phyloP scores from a whole-genome alignment of 2,888 invertebrate species.

The Zaprionus lineosus region DNA sequence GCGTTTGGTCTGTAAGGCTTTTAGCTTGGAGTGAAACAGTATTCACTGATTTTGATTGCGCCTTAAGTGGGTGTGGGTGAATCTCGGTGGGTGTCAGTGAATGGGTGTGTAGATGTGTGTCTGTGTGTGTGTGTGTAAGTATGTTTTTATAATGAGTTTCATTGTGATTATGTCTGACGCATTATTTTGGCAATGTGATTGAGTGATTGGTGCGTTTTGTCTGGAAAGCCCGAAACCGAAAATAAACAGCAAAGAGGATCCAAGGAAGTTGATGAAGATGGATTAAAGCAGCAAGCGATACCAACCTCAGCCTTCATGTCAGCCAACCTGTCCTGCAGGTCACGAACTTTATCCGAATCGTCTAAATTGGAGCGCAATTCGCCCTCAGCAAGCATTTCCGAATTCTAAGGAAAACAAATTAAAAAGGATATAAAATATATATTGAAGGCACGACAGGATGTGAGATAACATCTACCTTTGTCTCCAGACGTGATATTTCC shows the following conservation, averaged over 20 bases:
- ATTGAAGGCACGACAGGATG: neutral
- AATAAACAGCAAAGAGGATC: conserved; percentile 29
- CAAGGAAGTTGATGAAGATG: conserved; percentile 1
- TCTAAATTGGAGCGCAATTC: conserved; percentile 93
- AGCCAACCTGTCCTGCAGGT: conserved; percentile 95
- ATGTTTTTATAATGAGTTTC: too few relatives aligned
- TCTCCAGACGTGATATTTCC: conserved; percentile 95
- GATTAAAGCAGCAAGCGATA: conserved; percentile 20
- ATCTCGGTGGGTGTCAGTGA: conserved; percentile 9
- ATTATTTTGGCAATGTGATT: conserved; percentile 4
- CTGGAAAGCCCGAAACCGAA: conserved; percentile 32
- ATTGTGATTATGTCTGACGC: conserved; percentile 4
- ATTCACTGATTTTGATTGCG: too few relatives aligned
- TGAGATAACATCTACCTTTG: conserved; percentile 89
- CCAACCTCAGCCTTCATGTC: conserved; percentile 96
- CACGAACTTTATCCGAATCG: conserved; percentile 92
- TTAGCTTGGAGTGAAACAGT: conserved; percentile 9
- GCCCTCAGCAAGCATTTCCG: conserved; percentile 96
- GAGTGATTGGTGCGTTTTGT: conserved; percentile 20
- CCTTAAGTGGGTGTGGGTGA: conserved; percentile 13
- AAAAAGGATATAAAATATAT: neutral
- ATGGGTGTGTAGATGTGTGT: conserved; percentile 1
- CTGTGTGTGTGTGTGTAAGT: conserved; percentile 8
- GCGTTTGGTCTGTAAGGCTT: conserved; percentile 14
- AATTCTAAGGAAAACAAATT: conserved; percentile 86